Percentiles rank a stretch among this genome's conserved stretches.
These are phyloP conservation scores for Euzophera pinguis DNA, from an alignment of 2,888 invertebrate species.

Conservation along the genomic window DNA sequence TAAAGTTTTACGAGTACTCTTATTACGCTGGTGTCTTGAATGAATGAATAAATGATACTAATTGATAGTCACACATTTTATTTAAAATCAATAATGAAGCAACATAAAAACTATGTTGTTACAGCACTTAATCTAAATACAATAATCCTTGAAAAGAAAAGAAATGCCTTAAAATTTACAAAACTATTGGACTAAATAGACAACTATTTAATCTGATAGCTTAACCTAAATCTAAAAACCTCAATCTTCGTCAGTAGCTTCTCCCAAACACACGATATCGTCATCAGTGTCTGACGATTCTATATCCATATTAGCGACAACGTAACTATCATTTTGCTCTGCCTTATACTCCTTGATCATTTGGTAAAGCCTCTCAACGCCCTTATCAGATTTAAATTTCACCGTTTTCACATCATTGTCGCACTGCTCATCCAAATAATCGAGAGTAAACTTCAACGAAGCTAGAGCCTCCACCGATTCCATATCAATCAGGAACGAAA, in stretches of 20 bases:
- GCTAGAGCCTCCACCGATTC: slow-evolving; percentile 54
- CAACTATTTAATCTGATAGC: too few species aligned
- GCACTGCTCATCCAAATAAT: slow-evolving; percentile 37
- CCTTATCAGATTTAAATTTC: slow-evolving; percentile 35
- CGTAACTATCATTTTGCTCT: slow-evolving; percentile 54
- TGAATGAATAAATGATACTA: too few species aligned
- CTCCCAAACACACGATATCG: slow-evolving; percentile 35
- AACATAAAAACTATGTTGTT: too few species aligned
- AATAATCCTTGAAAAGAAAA: too few species aligned
- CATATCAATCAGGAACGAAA: slow-evolving; percentile 36
- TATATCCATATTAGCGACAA: slow-evolving; percentile 64
- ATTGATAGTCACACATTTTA: too few species aligned
- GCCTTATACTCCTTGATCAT: slow-evolving; percentile 42
- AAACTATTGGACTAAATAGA: too few species aligned
- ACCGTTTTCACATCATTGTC: slow-evolving; percentile 8
- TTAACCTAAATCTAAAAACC: not conserved
- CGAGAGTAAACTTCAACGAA: slow-evolving; percentile 43
- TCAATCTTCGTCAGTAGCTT: slow-evolving; percentile 13
- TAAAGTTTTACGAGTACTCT: too few species aligned
- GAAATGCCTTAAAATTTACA: too few species aligned
- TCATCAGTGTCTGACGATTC: slow-evolving; percentile 45
- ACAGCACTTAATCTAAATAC: too few species aligned
- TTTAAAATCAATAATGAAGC: too few species aligned
- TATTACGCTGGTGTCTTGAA: too few species aligned
- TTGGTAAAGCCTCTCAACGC: slow-evolving; percentile 35